Conservation (phyloP, 2,797 vertebrate genomes). For the Epinephelus malabaricus region DNA sequence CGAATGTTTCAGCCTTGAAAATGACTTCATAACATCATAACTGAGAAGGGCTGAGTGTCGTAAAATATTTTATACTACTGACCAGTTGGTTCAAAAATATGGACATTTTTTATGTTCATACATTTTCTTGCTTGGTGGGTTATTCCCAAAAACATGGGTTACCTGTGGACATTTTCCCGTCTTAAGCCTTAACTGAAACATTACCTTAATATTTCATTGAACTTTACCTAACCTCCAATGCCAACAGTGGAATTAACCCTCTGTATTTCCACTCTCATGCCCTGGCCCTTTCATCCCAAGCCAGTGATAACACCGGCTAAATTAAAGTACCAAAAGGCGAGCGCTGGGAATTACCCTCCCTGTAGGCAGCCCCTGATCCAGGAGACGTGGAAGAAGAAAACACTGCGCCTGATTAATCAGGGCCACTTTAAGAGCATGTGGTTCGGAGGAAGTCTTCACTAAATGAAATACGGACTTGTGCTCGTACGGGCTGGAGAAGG, state of each 20-base stretch:
- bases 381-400: slow-evolving; percentile 82
- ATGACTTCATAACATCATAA: slow-evolving; percentile 5
- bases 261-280: slow-evolving; percentile 85
- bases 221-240: slow-evolving; percentile 91
- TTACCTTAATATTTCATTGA: slow-evolving; percentile 86
- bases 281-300: slow-evolving; percentile 90
- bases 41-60: neutral
- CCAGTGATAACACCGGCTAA: slow-evolving; percentile 92
- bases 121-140: neutral
- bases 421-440: slow-evolving; percentile 86
- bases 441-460: slow-evolving; percentile 95
- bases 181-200: slow-evolving; percentile 73
- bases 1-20: slow-evolving; percentile 22
- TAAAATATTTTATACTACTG: neutral
- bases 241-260: slow-evolving; percentile 91
- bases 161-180: slow-evolving; percentile 46
- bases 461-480: slow-evolving; percentile 89
- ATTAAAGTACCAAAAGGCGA: slow-evolving; percentile 88
- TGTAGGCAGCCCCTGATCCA: slow-evolving; percentile 82
- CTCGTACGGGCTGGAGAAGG: slow-evolving; percentile 65
- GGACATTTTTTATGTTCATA: neutral
- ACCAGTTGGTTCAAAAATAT: neutral
- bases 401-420: slow-evolving; percentile 89
- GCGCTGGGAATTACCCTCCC: slow-evolving; percentile 87
- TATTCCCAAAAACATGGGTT: slow-evolving; percentile 37